Base-by-base conservation (phyloP, 2,797 vertebrate genomes). In the Bradypodion ventrale region DNA sequence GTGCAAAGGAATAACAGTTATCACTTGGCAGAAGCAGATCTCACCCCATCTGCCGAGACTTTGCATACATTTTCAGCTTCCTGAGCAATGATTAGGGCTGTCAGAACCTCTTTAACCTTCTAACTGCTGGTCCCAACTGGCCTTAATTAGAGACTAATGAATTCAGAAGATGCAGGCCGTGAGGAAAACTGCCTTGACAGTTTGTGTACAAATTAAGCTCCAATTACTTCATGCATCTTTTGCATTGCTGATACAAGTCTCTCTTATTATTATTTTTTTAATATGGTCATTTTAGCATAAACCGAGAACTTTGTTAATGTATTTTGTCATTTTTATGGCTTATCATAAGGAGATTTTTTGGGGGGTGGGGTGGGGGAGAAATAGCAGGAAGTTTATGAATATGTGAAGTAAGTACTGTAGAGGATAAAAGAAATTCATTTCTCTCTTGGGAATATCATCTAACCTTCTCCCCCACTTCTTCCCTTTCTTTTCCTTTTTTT, bases 71-170 rank as follows among this genome's bases (percentile, higher is more conserved):
- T 98, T 98, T 98, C 97, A 97, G 98, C 98, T 99, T 99, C 97
- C 98, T 98, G 97, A 97, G 96, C 97, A 97, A 98, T 99, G 98
- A 99, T 99, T 98, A 98, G 97, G 97, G 97, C 97, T 98, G 98
- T 99, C 98, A 98, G 97, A 98, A 98, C 97, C 98, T 99, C 98
- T 99, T 99, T 99, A 99, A 99, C 98, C 98, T 99, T 98, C 98
- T 99, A 99, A 99, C 98, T 98, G 98, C 98, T 98, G 97, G 97
- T 99, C 98, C 98, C 98, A 97, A 98, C 98, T 97, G 97, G 97
- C 98, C 98, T 98, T 99, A 99, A 99, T 99, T 98, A 98, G 98
- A 98, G 98, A 98, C 98, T 99, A 99, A 99, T 99, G 98, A 98
- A 99, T 98, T 98, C 97, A 98, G 98, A 98, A 99, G 98, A 97